Evolutionary conservation across 2,113 vertebrate species (phyloP), one percentile per base, ranked within the genome.

Genomic region (Aspiorhynchus laticeps): DNA sequence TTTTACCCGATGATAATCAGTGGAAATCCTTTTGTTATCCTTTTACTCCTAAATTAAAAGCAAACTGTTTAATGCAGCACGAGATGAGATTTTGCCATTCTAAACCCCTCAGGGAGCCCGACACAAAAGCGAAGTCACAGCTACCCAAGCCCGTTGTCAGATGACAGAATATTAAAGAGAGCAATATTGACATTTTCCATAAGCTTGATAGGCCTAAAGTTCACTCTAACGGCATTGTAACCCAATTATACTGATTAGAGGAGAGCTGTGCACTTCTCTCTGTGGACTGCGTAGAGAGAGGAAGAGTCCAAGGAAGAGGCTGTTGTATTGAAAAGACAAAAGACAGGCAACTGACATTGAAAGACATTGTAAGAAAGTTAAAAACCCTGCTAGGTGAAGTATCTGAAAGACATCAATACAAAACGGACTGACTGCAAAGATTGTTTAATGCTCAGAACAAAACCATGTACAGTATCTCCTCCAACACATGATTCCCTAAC

Each of bases 11-110:
- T 53, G 80, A 84, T 91, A 89, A 91, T 90, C 91, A 86, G 86
- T 84, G 87, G 78, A 90, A 89, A 88, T 90, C 88, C 89, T 87
- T 89, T 75, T 90, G 85, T 88, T 90, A 89, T 89, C 87, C 87
- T 83, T 89, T 91, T 86, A 89, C 65, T 87, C 85, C 85, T 74
- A 90, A 89, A 90, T 90, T 88, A 90, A 88, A 89, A 88, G 87
- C 85, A 88, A 89, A 91, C 88, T 89, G 75, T 53, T 85, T 67
- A 88, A 90, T 77, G 69, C 38, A 83, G 43, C 56, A 79, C 51
- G n/a, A 87, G 74, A 87, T 67, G 38, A 56, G 83, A 74, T 81
- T 76, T n/a, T 61, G 79, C 63, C 67, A 56, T 77, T 61, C 24
- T 53, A 85, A 86, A 85, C 43, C 59, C 82, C 82, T 81, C 59